Percentiles rank a stretch among this genome's conserved stretches.
phyloP scores from a whole-genome alignment of 2,797 vertebrate genomes.

The Sebastes baramenuke region DNA sequence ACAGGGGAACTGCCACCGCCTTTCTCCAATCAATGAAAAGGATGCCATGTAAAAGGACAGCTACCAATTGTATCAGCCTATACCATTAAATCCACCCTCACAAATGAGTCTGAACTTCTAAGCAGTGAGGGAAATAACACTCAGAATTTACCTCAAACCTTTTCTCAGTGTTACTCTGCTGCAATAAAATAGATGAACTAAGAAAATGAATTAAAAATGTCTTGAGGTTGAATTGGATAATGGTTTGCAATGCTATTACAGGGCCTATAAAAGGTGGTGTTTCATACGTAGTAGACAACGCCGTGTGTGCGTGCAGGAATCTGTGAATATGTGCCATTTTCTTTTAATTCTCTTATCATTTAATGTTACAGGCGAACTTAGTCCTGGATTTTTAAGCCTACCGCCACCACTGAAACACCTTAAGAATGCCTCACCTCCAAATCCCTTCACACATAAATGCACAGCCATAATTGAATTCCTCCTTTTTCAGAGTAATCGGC shows the following conservation, averaged over 20 bases:
- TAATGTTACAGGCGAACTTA: conserved; percentile 51
- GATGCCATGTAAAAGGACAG: conserved; percentile 44
- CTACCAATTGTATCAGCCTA: conserved; percentile 18
- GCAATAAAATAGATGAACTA: conserved; percentile 11
- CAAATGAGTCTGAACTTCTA: conserved; percentile 41
- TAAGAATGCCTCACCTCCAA: conserved; percentile 53
- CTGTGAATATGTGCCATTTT: conserved; percentile 27
- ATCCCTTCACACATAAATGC: conserved; percentile 68
- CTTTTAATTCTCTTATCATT: conserved; percentile 66
- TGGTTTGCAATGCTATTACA: conserved; percentile 18
- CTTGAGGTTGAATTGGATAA: conserved; percentile 37
- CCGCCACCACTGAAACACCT: conserved; percentile 32
- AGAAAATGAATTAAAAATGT: conserved; percentile 23
- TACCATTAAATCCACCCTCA: conserved; percentile 12
- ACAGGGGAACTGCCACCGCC: conserved; percentile 36
- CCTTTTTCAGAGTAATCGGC: conserved; percentile 49
- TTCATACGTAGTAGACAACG: conserved; percentile 14
- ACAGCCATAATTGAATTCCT: conserved; percentile 71
- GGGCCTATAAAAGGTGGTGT: conserved; percentile 8
- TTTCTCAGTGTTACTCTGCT: conserved; percentile 15
- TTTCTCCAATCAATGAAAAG: conserved; percentile 58
- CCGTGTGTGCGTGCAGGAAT: neutral
- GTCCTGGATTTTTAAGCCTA: conserved; percentile 25
- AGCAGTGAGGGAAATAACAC: neutral
- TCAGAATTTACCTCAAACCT: neutral